Percentiles rank a stretch among this genome's conserved stretches.
Evolutionary conservation across 2,113 vertebrate species (phyloP).

Genomic region (Litocranius walleri): DNA sequence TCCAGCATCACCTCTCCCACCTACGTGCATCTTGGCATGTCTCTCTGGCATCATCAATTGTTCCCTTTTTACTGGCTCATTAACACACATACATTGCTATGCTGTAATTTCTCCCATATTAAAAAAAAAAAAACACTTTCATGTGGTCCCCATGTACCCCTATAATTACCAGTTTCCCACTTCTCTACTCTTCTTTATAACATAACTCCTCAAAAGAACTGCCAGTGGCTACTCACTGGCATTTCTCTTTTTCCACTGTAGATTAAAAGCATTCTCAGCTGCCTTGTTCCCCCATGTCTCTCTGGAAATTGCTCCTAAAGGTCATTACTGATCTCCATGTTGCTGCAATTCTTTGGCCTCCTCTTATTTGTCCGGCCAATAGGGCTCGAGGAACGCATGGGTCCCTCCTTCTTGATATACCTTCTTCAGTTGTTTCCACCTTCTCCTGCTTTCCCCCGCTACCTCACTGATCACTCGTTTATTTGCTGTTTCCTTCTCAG

Average conservation of each 20-base stretch:
- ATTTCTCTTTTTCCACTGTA: neutral
- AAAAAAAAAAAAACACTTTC: neutral
- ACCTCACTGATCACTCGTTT: neutral
- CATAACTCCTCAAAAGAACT: neutral
- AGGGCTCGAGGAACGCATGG: neutral
- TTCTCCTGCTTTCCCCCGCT: neutral
- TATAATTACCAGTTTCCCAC: neutral
- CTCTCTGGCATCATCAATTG: neutral
- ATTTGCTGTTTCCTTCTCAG: neutral
- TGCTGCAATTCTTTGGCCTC: neutral
- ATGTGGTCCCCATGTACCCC: neutral
- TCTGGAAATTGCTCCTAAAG: neutral
- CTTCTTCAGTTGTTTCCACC: neutral
- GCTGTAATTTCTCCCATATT: neutral
- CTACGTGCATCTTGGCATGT: neutral
- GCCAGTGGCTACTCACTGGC: neutral
- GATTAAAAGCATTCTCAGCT: neutral
- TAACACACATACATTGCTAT: neutral
- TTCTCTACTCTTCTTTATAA: neutral
- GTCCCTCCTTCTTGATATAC: neutral
- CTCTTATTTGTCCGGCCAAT: neutral
- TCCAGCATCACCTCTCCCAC: neutral
- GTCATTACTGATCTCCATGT: neutral
- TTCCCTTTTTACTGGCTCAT: neutral
- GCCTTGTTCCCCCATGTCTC: neutral